Percentiles rank a stretch among this genome's conserved stretches.
phyloP scores from a whole-genome alignment of 2,113 vertebrate genomes.

The Psilopsiagon aymara region DNA sequence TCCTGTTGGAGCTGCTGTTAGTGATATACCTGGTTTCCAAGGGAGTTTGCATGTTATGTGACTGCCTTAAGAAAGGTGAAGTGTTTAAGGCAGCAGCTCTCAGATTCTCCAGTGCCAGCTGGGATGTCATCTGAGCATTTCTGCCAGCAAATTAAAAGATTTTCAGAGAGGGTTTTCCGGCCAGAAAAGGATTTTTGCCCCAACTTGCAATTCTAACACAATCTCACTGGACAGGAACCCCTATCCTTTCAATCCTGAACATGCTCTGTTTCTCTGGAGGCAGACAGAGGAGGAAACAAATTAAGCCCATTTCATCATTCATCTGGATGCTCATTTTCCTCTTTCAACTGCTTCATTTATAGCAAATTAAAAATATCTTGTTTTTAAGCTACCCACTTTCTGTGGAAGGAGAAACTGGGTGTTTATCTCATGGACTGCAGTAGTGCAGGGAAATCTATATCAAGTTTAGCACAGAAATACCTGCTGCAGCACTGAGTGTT shows the following conservation, averaged over 20 bases:
- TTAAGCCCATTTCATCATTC: not conserved
- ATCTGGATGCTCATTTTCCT: not conserved
- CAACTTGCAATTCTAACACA: not conserved
- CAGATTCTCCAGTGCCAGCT: not conserved
- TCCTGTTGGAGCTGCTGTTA: not conserved
- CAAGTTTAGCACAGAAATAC: not conserved
- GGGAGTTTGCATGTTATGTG: not conserved
- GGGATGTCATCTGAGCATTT: not conserved
- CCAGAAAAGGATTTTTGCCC: not conserved
- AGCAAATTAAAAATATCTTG: not conserved
- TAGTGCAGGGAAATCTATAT: not conserved
- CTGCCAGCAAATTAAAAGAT: not conserved
- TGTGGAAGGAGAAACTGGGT: not conserved
- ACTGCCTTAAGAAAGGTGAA: not conserved
- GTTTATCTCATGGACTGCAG: not conserved
- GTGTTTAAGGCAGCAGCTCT: not conserved
- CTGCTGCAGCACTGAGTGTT: not conserved
- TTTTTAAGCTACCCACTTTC: not conserved
- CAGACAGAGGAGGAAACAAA: not conserved
- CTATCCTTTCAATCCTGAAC: not conserved
- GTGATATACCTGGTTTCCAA: not conserved
- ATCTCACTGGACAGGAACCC: fast-evolving
- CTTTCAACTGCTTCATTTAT: not conserved
- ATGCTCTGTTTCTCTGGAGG: not conserved
- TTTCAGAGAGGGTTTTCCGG: not conserved